Conservation (phyloP, 2,888 invertebrate species). For the Amaurobius ferox region DNA sequence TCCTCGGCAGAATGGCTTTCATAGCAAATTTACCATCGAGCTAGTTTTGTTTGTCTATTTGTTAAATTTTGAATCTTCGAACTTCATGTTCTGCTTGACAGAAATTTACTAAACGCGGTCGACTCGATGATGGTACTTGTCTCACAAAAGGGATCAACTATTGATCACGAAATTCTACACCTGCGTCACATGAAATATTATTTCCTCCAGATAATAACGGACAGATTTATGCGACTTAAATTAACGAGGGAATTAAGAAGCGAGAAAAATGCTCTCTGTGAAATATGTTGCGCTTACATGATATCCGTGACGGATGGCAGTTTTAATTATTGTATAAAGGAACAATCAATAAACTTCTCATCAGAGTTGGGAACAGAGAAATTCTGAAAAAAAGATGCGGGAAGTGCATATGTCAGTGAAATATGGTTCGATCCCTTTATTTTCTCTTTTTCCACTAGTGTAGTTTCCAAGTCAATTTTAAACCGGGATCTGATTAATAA, state of each 20-base stretch:
- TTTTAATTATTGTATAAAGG: conserved; percentile 17
- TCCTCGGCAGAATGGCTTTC: too few species aligned
- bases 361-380: background rate
- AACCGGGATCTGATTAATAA: background rate
- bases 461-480: background rate
- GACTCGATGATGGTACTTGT: too few species aligned
- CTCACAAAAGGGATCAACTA: too few species aligned
- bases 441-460: background rate
- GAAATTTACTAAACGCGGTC: too few species aligned
- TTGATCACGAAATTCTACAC: background rate
- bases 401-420: background rate
- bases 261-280: background rate
- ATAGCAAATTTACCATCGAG: too few species aligned
- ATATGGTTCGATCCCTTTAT: background rate
- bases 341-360: background rate
- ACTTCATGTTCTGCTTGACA: too few species aligned
- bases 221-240: too few species aligned
- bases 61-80: too few species aligned
- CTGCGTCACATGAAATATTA: too few species aligned
- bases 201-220: too few species aligned
- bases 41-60: too few species aligned
- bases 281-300: background rate
- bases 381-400: background rate
- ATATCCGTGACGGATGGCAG: background rate
- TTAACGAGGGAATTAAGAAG: background rate